phyloP scores from a whole-genome alignment of 2,888 invertebrate genomes.

The Cetonia aurata region DNA sequence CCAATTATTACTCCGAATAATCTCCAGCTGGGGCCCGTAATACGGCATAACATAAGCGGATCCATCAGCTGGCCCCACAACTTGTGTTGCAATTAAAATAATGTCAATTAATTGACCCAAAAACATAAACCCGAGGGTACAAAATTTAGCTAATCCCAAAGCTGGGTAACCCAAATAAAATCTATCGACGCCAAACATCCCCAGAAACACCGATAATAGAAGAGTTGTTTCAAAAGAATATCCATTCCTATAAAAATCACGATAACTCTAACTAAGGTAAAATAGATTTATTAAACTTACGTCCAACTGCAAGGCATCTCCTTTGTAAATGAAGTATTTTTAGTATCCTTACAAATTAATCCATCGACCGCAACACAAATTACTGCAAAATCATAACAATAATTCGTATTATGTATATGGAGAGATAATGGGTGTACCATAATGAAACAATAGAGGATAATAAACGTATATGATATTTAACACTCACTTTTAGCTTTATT shows the following conservation, averaged over 20 bases:
- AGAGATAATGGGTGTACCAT: too few species aligned
- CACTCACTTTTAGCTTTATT: conserved; percentile 82
- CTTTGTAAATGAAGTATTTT: conserved; percentile 83
- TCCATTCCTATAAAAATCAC: conserved; percentile 80
- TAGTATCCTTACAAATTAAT: conserved; percentile 84
- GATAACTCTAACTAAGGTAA: background rate
- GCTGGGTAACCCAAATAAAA: conserved; percentile 99
- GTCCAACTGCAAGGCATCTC: conserved; percentile 95
- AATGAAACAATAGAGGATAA: conserved; percentile 3
- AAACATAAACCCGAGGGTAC: conserved; percentile 97
- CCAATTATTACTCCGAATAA: conserved; percentile 85
- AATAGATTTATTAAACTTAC: conserved; percentile 71
- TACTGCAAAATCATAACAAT: conserved; percentile 69
- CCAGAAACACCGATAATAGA: conserved; percentile 94
- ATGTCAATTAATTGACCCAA: conserved; percentile 95
- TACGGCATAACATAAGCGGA: conserved; percentile 94
- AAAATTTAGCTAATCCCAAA: conserved; percentile 93
- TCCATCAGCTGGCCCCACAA: conserved; percentile 94
- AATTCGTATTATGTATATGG: too few species aligned
- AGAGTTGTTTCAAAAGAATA: conserved; percentile 93
- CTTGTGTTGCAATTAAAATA: conserved; percentile 94
- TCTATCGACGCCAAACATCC: conserved; percentile 97
- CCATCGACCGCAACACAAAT: conserved; percentile 86
- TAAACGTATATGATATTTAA: background rate
- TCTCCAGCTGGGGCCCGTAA: conserved; percentile 88